Conservation (phyloP, 2,797 vertebrate species). For the Syngnathus rostellatus region DNA sequence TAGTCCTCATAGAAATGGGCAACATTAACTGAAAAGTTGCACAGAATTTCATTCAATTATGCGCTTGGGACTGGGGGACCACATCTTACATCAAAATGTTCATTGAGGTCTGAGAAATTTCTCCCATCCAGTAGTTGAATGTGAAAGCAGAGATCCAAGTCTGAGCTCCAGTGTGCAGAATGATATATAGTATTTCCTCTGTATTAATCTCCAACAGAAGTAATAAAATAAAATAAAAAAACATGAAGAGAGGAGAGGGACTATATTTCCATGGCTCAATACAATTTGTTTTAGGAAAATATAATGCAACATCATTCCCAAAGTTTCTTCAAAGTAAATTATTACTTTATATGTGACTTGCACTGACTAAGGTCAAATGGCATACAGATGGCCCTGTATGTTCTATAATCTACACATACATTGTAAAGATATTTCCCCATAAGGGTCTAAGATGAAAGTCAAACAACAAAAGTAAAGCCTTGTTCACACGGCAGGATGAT, state of each 20-base stretch:
- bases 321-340: slow-evolving; percentile 1
- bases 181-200: slow-evolving; percentile 3
- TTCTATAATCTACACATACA: not conserved
- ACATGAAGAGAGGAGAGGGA: not conserved
- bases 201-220: slow-evolving; percentile 1
- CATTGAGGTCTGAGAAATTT: not conserved
- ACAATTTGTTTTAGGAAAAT: not conserved
- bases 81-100: not conserved
- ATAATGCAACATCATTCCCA: not conserved
- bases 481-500: no score
- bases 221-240: not conserved
- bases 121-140: not conserved
- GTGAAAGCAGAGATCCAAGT: slow-evolving; percentile 3
- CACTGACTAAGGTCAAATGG: not conserved
- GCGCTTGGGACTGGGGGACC: not conserved
- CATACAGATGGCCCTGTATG: not conserved
- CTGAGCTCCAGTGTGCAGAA: slow-evolving; percentile 3
- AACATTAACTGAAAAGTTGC: not conserved
- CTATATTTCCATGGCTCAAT: slow-evolving; percentile 4
- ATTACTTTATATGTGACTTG: not conserved
- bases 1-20: not conserved
- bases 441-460: no score
- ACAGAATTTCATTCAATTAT: not conserved
- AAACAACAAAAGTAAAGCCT: no score
- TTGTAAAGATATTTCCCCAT: no score